phyloP scores from a whole-genome alignment of 2,888 invertebrate genomes.

The Aricia artaxerxes region DNA sequence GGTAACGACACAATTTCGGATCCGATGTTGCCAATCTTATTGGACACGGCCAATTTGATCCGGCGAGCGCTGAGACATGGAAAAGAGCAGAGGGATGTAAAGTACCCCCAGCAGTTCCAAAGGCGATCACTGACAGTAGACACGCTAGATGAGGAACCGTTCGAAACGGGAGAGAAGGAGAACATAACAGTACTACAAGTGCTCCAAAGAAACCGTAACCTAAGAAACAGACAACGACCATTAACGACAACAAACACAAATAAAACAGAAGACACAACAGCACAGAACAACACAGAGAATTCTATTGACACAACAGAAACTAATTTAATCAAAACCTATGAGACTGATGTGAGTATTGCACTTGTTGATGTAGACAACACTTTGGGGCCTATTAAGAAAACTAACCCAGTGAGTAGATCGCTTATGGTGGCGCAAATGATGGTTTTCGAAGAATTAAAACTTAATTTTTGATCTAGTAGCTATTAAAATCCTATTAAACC shows the following conservation, averaged over 20 bases:
- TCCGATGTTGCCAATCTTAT: constrained; percentile 82
- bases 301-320: constrained; percentile 33
- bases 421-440: neutral
- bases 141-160: constrained; percentile 57
- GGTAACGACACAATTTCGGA: constrained; percentile 76
- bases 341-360: constrained; percentile 50
- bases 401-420: neutral
- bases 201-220: constrained; percentile 48
- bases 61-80: constrained; percentile 72
- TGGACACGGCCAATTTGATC: constrained; percentile 83
- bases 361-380: neutral
- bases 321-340: constrained; percentile 5
- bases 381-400: neutral
- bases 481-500: neutral
- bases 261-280: constrained; percentile 34
- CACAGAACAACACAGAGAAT: constrained; percentile 35
- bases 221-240: constrained; percentile 55
- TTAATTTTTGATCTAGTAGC: neutral
- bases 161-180: constrained; percentile 54
- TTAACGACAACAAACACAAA: constrained; percentile 32
- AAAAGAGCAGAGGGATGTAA: constrained; percentile 62
- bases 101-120: constrained; percentile 58
- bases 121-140: constrained; percentile 65
- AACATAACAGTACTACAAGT: constrained; percentile 42
- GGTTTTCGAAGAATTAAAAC: neutral